Conservation (phyloP, 1,140 invertebrate genomes). For the Drosophila truncata region DNA sequence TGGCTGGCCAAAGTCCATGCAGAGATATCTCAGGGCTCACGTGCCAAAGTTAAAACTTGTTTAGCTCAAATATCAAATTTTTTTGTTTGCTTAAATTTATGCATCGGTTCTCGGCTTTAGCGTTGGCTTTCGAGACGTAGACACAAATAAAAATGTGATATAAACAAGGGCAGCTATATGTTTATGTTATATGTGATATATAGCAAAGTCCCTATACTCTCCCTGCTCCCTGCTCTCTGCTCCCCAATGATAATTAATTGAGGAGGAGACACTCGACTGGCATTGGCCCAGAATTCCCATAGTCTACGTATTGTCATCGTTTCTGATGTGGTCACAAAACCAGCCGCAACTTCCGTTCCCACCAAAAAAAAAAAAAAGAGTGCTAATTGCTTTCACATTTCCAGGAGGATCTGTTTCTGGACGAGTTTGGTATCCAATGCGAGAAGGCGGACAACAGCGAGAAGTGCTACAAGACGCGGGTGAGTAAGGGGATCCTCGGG, state of each 20-base stretch:
- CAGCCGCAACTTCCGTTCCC: constrained; percentile 42
- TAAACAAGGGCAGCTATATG: constrained; percentile 4
- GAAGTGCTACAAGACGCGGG: constrained; percentile 74
- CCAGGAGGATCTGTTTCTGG: constrained; percentile 79
- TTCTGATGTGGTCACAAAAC: constrained; percentile 9
- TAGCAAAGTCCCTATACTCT: neutral
- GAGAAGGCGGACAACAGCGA: constrained; percentile 70
- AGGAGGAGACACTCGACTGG: constrained; percentile 2
- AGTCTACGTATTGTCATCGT: neutral
- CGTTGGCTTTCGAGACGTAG: neutral
- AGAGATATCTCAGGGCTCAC: constrained; percentile 7
- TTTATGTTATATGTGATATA: constrained; percentile 4
- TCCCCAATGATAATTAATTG: constrained; percentile 29
- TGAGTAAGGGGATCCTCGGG: constrained; percentile 38
- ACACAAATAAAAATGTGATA: neutral
- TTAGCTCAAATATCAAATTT: constrained; percentile 8
- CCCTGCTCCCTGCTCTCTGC: constrained; percentile 4
- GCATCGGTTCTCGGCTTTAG: constrained; percentile 8
- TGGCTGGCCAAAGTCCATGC: constrained; percentile 27
- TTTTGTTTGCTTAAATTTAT: constrained; percentile 25
- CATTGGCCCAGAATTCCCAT: constrained; percentile 28
- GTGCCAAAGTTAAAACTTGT: constrained; percentile 25
- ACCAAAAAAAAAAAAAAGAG: neutral
- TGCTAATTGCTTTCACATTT: constrained; percentile 40
- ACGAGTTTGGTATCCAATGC: constrained; percentile 76